Conservation (phyloP, 2,797 vertebrate species). For the Dendrocincla fuliginosa region DNA sequence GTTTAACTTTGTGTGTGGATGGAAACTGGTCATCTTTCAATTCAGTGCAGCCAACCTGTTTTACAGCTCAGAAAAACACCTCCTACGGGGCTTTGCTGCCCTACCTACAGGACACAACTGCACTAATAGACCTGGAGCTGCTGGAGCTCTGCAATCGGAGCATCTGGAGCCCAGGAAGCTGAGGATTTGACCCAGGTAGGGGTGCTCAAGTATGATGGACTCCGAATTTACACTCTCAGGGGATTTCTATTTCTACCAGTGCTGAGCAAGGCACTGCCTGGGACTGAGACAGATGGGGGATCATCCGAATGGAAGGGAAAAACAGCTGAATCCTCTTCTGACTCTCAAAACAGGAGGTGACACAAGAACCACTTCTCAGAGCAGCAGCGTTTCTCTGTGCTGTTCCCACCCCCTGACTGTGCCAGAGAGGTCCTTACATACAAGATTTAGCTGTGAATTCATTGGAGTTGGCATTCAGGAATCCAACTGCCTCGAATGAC, state of each 20-base stretch:
- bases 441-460: background rate
- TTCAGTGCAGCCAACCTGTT: constrained; percentile 48
- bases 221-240: background rate
- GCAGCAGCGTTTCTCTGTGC: background rate
- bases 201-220: background rate
- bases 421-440: background rate
- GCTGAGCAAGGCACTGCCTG: background rate
- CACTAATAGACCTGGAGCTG: background rate
- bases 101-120: background rate
- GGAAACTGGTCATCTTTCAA: constrained; percentile 54
- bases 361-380: accelerated
- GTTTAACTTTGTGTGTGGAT: constrained; percentile 6
- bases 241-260: background rate
- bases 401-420: background rate
- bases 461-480: accelerated
- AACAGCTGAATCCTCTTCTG: background rate
- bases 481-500: accelerated
- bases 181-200: background rate
- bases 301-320: background rate
- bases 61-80: constrained; percentile 24
- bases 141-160: background rate
- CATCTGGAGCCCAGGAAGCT: background rate
- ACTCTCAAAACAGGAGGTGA: background rate
- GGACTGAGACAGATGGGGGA: background rate
- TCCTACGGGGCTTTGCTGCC: background rate